A percentile compares a stretch with the other conserved stretches of the same genome.
Conservation (phyloP, 2,797 vertebrate genomes). For the Leptodactylus fallax region DNA sequence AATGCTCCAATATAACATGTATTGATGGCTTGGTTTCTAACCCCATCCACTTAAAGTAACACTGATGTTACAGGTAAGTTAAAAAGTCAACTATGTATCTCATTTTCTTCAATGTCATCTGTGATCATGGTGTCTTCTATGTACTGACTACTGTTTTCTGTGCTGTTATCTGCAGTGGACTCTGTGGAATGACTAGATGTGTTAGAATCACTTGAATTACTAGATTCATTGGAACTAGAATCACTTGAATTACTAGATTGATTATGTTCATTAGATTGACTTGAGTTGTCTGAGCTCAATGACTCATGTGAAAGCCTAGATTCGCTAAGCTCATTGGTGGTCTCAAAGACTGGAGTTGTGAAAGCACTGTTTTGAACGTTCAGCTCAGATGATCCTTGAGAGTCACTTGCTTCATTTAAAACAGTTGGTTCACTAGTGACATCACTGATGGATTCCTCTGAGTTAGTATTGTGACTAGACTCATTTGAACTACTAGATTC, state of each 20-base stretch:
- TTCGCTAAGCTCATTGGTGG: neutral
- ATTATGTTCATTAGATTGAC: slow-evolving; percentile 13
- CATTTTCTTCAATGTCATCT: neutral
- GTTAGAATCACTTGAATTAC: neutral
- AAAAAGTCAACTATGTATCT: neutral
- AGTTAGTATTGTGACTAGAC: neutral
- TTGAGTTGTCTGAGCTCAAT: neutral
- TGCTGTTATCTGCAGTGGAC: neutral
- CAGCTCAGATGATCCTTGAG: neutral
- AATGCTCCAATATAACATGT: neutral
- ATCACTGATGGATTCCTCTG: slow-evolving; percentile 12
- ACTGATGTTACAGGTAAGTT: neutral
- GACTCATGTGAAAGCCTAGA: neutral
- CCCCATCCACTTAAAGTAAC: neutral
- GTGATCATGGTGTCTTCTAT: neutral
- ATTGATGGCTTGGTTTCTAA: neutral
- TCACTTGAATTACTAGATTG: neutral
- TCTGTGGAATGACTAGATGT: slow-evolving; percentile 17
- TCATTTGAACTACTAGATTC: slow-evolving; percentile 5
- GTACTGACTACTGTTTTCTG: neutral
- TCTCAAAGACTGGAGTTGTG: neutral
- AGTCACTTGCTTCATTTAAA: neutral
- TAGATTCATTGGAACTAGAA: slow-evolving; percentile 25
- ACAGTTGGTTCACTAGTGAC: neutral
- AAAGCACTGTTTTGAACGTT: neutral